Percentiles rank a stretch among this genome's conserved stretches.
These are phyloP conservation scores for Tipula vernalis DNA, from an alignment of 2,888 invertebrate genomes.

Conservation along the genomic window DNA sequence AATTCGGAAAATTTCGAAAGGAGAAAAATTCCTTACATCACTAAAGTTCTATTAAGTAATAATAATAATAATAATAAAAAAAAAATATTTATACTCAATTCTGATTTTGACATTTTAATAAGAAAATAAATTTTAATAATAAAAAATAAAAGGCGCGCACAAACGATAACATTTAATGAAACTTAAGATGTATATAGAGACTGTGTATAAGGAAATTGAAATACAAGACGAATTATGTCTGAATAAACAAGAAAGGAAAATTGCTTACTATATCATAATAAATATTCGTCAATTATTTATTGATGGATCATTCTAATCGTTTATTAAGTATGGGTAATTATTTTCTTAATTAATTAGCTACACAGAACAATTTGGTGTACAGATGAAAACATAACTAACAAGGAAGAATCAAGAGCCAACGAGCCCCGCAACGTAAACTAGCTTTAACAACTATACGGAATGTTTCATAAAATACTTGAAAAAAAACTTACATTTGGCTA, in stretches of 20 bases:
- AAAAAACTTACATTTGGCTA: too few relatives aligned
- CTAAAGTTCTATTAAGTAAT: neutral
- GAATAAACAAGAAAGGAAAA: neutral
- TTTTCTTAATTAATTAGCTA: neutral
- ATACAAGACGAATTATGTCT: neutral
- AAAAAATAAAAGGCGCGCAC: neutral
- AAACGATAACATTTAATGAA: neutral
- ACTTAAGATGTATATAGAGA: neutral
- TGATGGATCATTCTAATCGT: neutral
- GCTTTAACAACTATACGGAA: too few relatives aligned
- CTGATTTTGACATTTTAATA: constrained; percentile 4
- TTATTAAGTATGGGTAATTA: neutral
- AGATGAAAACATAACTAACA: too few relatives aligned
- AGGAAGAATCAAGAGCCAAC: too few relatives aligned
- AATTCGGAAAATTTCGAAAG: neutral
- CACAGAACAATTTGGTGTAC: neutral
- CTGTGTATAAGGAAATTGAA: neutral
- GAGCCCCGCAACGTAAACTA: too few relatives aligned
- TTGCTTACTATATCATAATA: neutral
- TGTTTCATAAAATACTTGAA: too few relatives aligned
- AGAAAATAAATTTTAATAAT: constrained; percentile 4
- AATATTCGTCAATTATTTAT: neutral
- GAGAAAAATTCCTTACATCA: neutral
- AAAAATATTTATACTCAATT: neutral
- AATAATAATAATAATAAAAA: neutral